Evolutionary conservation across 2,113 vertebrate genomes (phyloP).

Genomic region (Tricholaema leucomelas): DNA sequence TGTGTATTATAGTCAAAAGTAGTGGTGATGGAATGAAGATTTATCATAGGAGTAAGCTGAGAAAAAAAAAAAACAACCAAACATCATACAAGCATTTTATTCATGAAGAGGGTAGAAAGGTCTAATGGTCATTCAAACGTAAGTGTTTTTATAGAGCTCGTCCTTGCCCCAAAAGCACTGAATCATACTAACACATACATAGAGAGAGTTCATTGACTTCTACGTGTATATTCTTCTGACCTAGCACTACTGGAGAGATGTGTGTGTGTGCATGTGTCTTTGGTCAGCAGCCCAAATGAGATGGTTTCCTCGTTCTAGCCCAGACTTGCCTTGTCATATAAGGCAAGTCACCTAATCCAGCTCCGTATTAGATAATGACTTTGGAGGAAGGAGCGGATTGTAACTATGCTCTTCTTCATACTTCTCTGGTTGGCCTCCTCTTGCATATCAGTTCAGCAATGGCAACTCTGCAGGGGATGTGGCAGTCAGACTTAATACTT

Average conservation of each 20-base stretch:
- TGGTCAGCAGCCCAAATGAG: neutral
- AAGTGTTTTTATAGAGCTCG: conserved; percentile 28
- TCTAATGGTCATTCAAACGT: conserved; percentile 2
- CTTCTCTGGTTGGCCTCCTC: neutral
- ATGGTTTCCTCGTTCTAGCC: neutral
- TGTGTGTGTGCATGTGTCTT: conserved; percentile 3
- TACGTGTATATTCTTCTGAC: conserved; percentile 57
- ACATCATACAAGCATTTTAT: conserved; percentile 22
- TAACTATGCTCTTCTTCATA: neutral
- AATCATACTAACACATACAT: conserved; percentile 14
- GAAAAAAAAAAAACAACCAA: neutral
- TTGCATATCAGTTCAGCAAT: neutral
- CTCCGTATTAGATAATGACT: neutral
- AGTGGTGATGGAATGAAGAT: conserved; percentile 28
- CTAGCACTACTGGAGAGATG: conserved; percentile 34
- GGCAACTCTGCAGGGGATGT: neutral
- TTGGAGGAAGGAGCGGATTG: neutral
- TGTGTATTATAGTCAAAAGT: conserved; percentile 66
- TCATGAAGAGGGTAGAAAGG: conserved; percentile 27
- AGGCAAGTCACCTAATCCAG: neutral
- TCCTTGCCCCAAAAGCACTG: conserved; percentile 24
- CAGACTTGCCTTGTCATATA: neutral
- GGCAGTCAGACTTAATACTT: neutral
- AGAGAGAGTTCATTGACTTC: conserved; percentile 40
- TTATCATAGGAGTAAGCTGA: conserved; percentile 41